These are phyloP conservation scores for Sporophila hypoxantha DNA, from an alignment of 2,113 vertebrate genomes.

Conservation along the genomic window DNA sequence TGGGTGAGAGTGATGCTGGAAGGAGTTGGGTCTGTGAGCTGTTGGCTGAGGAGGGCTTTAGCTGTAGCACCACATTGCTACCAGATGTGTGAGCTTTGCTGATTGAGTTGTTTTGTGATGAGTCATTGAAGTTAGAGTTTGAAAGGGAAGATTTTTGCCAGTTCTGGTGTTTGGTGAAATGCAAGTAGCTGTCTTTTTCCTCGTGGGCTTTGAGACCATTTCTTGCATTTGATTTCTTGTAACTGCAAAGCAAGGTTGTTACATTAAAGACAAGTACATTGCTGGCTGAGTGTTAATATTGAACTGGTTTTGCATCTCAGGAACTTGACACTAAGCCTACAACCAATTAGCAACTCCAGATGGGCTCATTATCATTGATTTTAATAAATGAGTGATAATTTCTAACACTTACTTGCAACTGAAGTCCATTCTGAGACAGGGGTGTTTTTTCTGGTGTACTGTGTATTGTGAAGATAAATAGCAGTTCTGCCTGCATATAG, in stretches of 20 bases:
- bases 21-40: background rate
- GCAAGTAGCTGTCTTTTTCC: conserved; percentile 15
- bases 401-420: conserved; percentile 1
- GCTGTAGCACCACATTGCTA: conserved; percentile 16
- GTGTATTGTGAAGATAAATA: background rate
- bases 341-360: conserved; percentile 6
- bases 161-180: conserved; percentile 10
- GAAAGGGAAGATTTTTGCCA: conserved; percentile 22
- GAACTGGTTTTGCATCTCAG: background rate
- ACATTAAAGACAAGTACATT: background rate
- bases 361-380: background rate
- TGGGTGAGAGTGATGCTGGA: background rate
- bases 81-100: conserved; percentile 46
- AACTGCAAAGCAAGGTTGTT: background rate
- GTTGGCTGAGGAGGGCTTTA: background rate
- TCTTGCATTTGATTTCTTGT: conserved; percentile 6
- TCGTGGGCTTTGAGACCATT: background rate
- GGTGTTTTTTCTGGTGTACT: background rate
- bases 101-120: conserved; percentile 56
- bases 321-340: background rate
- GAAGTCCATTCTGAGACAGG: background rate
- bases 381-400: background rate
- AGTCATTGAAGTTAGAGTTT: conserved; percentile 34
- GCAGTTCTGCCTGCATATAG: background rate
- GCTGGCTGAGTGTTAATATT: background rate